phyloP scores from a whole-genome alignment of 53 echinoderm and acorn worm genomes.

The Echinometra lucunter region DNA sequence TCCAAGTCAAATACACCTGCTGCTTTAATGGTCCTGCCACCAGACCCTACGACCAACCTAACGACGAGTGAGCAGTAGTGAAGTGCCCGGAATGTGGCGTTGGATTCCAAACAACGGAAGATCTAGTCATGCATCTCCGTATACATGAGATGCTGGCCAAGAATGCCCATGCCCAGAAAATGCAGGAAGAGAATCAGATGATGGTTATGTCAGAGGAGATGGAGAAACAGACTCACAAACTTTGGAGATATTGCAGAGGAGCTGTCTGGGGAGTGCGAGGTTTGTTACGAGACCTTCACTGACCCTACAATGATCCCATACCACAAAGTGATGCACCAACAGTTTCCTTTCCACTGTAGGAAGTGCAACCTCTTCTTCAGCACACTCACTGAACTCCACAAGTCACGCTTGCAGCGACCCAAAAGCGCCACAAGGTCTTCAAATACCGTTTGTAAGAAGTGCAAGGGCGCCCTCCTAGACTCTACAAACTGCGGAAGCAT shows the following conservation, averaged over 20 bases:
- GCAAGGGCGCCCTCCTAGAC: conserved; percentile 32
- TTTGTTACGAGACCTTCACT: conserved; percentile 34
- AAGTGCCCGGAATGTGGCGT: conserved; percentile 61
- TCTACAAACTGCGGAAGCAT: conserved; percentile 48
- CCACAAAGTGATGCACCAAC: conserved; percentile 60
- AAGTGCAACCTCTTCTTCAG: conserved; percentile 57
- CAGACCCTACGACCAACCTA: too few relatives aligned
- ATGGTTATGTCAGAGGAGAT: neutral
- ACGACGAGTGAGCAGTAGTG: neutral
- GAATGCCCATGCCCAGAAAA: conserved; percentile 41
- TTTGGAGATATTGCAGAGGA: neutral
- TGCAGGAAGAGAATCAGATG: conserved; percentile 18
- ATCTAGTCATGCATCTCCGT: conserved; percentile 35
- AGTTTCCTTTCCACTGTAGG: conserved; percentile 60
- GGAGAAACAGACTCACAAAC: conserved; percentile 8
- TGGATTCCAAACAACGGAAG: conserved; percentile 31
- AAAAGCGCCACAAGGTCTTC: conserved; percentile 67
- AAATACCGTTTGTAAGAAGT: conserved; percentile 33
- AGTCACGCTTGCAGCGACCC: too few relatives aligned
- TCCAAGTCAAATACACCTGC: neutral
- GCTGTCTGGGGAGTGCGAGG: conserved; percentile 1
- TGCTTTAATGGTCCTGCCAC: neutral
- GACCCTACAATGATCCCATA: conserved; percentile 62
- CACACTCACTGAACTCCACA: conserved; percentile 29
- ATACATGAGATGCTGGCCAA: conserved; percentile 55